These are phyloP conservation scores for Phyllopteryx taeniolatus DNA, from an alignment of 2,113 vertebrate species.

Conservation along the genomic window DNA sequence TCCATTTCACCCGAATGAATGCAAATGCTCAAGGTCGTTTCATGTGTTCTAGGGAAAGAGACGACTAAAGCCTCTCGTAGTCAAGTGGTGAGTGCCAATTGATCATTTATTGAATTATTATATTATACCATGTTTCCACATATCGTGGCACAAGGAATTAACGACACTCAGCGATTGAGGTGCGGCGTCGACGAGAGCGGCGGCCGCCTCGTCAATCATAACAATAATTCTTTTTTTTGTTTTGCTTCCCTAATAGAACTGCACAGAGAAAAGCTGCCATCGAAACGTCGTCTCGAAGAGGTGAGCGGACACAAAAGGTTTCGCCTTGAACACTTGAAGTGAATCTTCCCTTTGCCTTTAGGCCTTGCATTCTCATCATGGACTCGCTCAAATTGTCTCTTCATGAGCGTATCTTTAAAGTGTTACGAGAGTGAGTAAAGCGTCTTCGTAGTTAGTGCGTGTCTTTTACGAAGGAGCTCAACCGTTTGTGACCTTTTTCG, in stretches of 20 bases:
- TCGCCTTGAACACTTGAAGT: neutral
- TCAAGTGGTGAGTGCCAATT: neutral
- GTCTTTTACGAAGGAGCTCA: neutral
- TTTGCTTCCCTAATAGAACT: conserved; percentile 52
- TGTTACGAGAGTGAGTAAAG: conserved; percentile 88
- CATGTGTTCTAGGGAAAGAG: neutral
- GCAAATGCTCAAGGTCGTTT: neutral
- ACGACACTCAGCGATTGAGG: too few relatives aligned
- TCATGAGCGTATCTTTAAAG: conserved; percentile 84
- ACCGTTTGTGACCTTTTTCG: neutral
- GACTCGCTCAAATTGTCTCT: conserved; percentile 90
- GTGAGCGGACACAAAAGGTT: conserved; percentile 43
- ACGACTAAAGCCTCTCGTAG: neutral
- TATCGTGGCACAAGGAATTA: neutral
- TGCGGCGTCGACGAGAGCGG: too few relatives aligned
- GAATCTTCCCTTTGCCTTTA: conserved; percentile 44
- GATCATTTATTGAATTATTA: neutral
- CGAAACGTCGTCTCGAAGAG: conserved; percentile 61
- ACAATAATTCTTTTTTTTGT: neutral
- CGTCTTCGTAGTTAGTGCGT: neutral
- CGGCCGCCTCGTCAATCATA: neutral
- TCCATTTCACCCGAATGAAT: neutral
- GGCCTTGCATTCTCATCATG: conserved; percentile 93
- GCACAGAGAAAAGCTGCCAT: conserved; percentile 66
- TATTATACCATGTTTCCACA: neutral